phyloP scores from a whole-genome alignment of 1,140 invertebrate genomes.

The Dendroctonus valens region DNA sequence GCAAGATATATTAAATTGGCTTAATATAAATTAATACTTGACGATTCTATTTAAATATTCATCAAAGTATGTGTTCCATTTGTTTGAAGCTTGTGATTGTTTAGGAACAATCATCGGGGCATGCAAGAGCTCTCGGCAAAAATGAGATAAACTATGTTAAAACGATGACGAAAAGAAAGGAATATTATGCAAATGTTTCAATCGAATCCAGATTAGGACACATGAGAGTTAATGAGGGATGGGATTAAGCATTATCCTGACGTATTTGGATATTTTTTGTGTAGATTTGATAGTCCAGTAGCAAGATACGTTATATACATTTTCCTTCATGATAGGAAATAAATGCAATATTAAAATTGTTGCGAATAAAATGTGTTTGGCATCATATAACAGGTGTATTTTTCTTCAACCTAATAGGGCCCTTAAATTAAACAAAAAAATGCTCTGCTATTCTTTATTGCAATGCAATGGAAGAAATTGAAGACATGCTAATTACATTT shows the following conservation, averaged over 20 bases:
- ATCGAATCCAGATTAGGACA: slow-evolving; percentile 52
- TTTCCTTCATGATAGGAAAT: neutral
- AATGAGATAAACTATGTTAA: slow-evolving; percentile 45
- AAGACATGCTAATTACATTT: too few relatives aligned
- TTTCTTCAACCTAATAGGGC: neutral
- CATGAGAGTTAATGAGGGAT: slow-evolving; percentile 50
- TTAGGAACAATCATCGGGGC: slow-evolving; percentile 59
- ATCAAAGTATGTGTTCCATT: neutral
- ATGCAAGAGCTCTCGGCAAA: slow-evolving; percentile 53
- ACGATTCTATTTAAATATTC: too few relatives aligned
- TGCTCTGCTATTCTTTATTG: neutral
- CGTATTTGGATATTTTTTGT: too few relatives aligned
- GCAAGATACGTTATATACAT: neutral
- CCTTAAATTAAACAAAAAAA: neutral
- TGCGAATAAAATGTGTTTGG: neutral
- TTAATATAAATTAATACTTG: too few relatives aligned
- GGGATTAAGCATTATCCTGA: slow-evolving; percentile 28
- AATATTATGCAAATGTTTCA: slow-evolving; percentile 51
- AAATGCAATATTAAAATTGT: neutral
- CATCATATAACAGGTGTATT: too few relatives aligned
- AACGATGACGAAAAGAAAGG: slow-evolving; percentile 41
- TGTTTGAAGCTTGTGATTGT: slow-evolving; percentile 20
- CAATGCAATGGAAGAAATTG: neutral
- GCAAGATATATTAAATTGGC: too few relatives aligned
- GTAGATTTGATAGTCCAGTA: neutral